A percentile compares a stretch with the other conserved stretches of the same genome.
Evolutionary conservation across 2,888 invertebrate genomes (phyloP).

Genomic region (Prosopocoilus inquinatus): DNA sequence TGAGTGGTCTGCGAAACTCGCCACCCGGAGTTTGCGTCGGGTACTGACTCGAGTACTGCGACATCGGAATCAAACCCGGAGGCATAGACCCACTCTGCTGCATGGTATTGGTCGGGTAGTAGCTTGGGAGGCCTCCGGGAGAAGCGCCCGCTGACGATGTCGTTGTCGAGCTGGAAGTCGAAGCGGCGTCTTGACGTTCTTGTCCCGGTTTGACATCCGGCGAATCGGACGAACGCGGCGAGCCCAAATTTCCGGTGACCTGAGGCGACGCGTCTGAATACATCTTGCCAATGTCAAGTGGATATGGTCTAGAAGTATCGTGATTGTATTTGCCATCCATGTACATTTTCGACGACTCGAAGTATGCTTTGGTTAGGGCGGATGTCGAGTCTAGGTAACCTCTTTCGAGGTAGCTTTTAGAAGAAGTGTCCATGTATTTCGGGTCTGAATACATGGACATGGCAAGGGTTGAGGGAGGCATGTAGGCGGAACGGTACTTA

Average conservation of each 20-base stretch:
- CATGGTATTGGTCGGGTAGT: slow-evolving; percentile 55
- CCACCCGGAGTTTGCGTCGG: slow-evolving; percentile 59
- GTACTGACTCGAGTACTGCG: slow-evolving; percentile 61
- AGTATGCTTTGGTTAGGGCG: slow-evolving; percentile 71
- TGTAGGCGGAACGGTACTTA: slow-evolving; percentile 71
- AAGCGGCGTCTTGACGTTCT: slow-evolving; percentile 51
- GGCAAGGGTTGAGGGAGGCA: slow-evolving; percentile 60
- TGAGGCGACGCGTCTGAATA: slow-evolving; percentile 61
- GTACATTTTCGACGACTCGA: slow-evolving; percentile 68
- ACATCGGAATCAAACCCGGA: slow-evolving; percentile 58
- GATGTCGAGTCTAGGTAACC: slow-evolving; percentile 66
- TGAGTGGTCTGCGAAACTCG: slow-evolving; percentile 72
- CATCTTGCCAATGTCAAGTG: slow-evolving; percentile 67
- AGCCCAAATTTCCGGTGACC: slow-evolving; percentile 30
- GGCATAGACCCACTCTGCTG: slow-evolving; percentile 46
- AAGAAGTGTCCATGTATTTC: slow-evolving; percentile 60
- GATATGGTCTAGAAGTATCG: slow-evolving; percentile 50
- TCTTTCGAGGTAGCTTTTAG: slow-evolving; percentile 59
- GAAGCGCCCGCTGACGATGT: slow-evolving; percentile 65
- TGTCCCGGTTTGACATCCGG: slow-evolving; percentile 49
- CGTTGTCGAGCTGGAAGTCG: slow-evolving; percentile 56
- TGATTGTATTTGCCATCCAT: slow-evolving; percentile 59
- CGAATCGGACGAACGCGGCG: slow-evolving; percentile 57
- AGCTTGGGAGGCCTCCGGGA: slow-evolving; percentile 58
- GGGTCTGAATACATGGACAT: slow-evolving; percentile 74